These are phyloP conservation scores for Paralichthys olivaceus DNA, from an alignment of 2,113 vertebrate species.

Conservation along the genomic window DNA sequence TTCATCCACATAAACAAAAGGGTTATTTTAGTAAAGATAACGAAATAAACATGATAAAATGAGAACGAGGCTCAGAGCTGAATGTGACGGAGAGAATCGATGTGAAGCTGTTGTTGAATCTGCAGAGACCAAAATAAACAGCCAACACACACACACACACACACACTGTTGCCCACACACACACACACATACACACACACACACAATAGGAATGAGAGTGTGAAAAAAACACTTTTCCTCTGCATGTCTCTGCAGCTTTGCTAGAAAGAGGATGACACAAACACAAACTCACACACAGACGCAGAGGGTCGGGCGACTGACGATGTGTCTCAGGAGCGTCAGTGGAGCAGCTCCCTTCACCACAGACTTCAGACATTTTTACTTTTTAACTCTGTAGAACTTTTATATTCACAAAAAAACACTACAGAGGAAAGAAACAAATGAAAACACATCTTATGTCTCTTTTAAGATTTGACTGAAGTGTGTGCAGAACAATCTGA, in stretches of 20 bases:
- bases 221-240: background rate
- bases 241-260: conserved; percentile 4
- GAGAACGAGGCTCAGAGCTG: conserved; percentile 36
- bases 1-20: conserved; percentile 26
- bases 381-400: too few species aligned
- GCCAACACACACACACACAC: conserved; percentile 21
- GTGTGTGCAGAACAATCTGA: too few species aligned
- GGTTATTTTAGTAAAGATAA: conserved; percentile 1
- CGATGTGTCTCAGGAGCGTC: too few species aligned
- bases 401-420: too few species aligned
- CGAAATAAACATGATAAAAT: conserved; percentile 52
- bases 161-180: too few species aligned
- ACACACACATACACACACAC: too few species aligned
- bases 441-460: too few species aligned
- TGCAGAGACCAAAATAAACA: conserved; percentile 16
- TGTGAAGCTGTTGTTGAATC: conserved; percentile 42
- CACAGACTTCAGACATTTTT: too few species aligned
- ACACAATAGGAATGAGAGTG: too few species aligned
- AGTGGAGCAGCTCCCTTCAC: too few species aligned
- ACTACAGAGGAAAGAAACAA: too few species aligned
- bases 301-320: background rate
- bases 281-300: background rate
- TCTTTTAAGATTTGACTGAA: too few species aligned
- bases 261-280: conserved; percentile 30
- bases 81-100: conserved; percentile 27